Base-by-base conservation (phyloP, 2,797 vertebrate species). In the Lithobates pipiens region DNA sequence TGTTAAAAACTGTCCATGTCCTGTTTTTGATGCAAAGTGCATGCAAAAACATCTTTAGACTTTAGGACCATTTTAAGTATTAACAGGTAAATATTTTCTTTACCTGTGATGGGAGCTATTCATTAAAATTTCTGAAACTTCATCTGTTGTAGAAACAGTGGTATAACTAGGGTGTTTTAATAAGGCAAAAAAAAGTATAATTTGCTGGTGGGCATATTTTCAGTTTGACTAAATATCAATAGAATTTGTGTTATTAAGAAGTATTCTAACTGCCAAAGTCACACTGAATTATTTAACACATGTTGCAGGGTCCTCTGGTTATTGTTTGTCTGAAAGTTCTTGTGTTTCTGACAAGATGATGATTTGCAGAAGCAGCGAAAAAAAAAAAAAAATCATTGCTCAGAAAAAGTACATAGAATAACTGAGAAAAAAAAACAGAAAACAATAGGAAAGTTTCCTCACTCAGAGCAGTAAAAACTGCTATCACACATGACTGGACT, bases 401-500 rank as follows among this genome's bases (percentile, higher is more conserved):
- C 9, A 61, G 54, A 23, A 61, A 61, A 61, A 61, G 54, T 23
- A 23, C 54, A 61, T 57, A 57, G 54, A 23, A 57, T 5, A 57
- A 23, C 18, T 57, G 18, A 57, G 54, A 57, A 57, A n/a, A 61
- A 61, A 57, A 57, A 10, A 63, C 9, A 27, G 25, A 67, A 67
- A 67, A 67, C 25, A 67, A 67, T 67, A 67, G 13, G 10, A 67
- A 67, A 67, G 25, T 67, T 67, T 29, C 65, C 27, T 67, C 27
- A 67, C 65, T 67, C 65, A 13, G 27, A 67, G 27, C 65, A 67
- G 65, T 67, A 67, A 67, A 67, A 67, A 27, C 65, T 23, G 21
- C 54, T 61, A 61, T 67, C 65, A 67, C 65, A 67, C 65, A 67
- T 67, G 65, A 61, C 54, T 61, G 54, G 65, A 25, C 65, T 67